A percentile compares a stretch with the other conserved stretches of the same genome.
Evolutionary conservation across 2,797 vertebrate species (phyloP).

Genomic region (Eutrigla gurnardus): DNA sequence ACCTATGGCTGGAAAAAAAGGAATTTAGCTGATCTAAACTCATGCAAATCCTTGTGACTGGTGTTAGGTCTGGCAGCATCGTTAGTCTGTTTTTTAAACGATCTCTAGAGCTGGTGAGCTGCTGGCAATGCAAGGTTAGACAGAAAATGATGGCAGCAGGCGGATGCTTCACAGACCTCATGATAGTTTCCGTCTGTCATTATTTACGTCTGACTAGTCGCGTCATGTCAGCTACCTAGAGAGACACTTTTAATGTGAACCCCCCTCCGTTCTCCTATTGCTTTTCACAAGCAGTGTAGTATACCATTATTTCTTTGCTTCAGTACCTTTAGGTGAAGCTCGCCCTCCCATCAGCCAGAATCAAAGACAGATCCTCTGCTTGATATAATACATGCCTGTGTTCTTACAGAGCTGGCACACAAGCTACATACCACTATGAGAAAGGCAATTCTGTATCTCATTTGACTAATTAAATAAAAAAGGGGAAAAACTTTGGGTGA

Average conservation of each 20-base stretch:
- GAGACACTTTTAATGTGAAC: constrained; percentile 94
- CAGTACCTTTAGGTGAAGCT: constrained; percentile 96
- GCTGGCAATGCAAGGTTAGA: constrained; percentile 97
- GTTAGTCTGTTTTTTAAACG: constrained; percentile 97
- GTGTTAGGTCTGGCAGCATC: constrained; percentile 90
- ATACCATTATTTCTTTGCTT: constrained; percentile 98
- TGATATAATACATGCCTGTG: constrained; percentile 89
- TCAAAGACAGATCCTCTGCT: constrained; percentile 90
- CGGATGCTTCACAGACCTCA: constrained; percentile 99
- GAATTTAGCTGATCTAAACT: constrained; percentile 87
- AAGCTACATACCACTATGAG: constrained; percentile 63
- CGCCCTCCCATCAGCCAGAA: constrained; percentile 90
- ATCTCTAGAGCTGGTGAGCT: constrained; percentile 92
- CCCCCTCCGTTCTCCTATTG: constrained; percentile 82
- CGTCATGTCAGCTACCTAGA: constrained; percentile 98
- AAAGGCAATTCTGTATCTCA: constrained; percentile 73
- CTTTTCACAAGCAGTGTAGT: constrained; percentile 88
- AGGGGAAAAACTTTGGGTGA: constrained; percentile 22
- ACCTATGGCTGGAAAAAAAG: constrained; percentile 77
- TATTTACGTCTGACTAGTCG: constrained; percentile 99
- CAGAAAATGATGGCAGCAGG: constrained; percentile 96
- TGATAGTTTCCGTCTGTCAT: constrained; percentile 99
- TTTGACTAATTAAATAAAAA: constrained; percentile 76
- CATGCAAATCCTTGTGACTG: constrained; percentile 87
- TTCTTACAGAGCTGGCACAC: constrained; percentile 81